Percentiles rank a stretch among this genome's conserved stretches.
Conservation (phyloP, 2,797 vertebrate species). For the Sebastes itinus region DNA sequence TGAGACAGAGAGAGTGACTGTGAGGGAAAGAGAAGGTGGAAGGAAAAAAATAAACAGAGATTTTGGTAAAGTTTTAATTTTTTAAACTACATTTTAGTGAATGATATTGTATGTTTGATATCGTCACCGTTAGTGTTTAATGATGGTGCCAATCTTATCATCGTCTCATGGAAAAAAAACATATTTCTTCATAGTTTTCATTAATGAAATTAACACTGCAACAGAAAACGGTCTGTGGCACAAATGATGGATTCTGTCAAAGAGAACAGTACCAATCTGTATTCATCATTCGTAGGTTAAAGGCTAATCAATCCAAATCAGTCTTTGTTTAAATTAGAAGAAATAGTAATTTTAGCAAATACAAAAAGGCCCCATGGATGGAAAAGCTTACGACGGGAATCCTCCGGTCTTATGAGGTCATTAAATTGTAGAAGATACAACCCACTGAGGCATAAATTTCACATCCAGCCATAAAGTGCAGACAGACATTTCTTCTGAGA, state of each 20-base stretch:
- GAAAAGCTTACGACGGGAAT: background rate
- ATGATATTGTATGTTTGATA: background rate
- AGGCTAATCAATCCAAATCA: background rate
- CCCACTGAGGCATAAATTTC: conserved; percentile 16
- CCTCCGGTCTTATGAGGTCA: conserved; percentile 14
- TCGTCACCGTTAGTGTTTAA: background rate
- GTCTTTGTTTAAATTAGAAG: background rate
- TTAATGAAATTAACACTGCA: background rate
- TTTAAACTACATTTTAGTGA: too few species aligned
- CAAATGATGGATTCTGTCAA: background rate
- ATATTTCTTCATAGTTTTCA: background rate
- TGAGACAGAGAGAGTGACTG: background rate
- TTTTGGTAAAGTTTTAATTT: too few species aligned
- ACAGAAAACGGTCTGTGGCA: background rate
- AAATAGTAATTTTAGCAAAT: conserved; percentile 1
- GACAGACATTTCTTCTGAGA: conserved; percentile 1
- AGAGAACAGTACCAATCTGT: background rate
- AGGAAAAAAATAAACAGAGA: background rate
- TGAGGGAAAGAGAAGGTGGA: background rate
- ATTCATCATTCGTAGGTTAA: conserved; percentile 12
- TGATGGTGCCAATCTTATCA: background rate
- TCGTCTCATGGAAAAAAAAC: background rate
- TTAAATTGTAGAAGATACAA: conserved; percentile 34
- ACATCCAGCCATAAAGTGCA: conserved; percentile 27
- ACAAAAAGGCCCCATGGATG: background rate